phyloP scores from a whole-genome alignment of 2,888 invertebrate species.

The Axea sp. region DNA sequence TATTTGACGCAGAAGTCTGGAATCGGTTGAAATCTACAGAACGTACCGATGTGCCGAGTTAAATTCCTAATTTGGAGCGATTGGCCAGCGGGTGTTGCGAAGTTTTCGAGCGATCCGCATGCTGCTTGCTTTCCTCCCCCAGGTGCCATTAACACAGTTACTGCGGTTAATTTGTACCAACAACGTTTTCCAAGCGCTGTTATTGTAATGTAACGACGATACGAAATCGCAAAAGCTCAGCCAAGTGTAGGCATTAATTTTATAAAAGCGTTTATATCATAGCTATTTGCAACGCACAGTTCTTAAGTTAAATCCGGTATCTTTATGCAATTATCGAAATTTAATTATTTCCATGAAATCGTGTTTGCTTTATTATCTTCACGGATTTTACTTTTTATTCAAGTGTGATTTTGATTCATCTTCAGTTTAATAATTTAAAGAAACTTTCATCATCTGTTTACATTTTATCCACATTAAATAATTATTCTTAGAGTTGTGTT shows the following conservation, averaged over 20 bases:
- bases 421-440: too few relatives aligned
- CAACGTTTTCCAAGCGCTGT: conserved; percentile 47
- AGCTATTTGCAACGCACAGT: conserved; percentile 15
- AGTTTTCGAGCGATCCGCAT: conserved; percentile 46
- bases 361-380: too few relatives aligned
- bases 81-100: conserved; percentile 36
- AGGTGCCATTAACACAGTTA: conserved; percentile 50
- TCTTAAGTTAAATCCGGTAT: conserved; percentile 5
- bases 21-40: conserved; percentile 30
- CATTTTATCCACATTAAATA: too few relatives aligned
- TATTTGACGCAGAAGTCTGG: conserved; percentile 20
- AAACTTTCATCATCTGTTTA: too few relatives aligned
- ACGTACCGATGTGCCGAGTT: conserved; percentile 44
- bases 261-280: conserved; percentile 25
- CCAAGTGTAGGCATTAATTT: conserved; percentile 28
- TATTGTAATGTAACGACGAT: conserved; percentile 24
- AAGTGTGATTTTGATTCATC: too few relatives aligned
- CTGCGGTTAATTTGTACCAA: conserved; percentile 49
- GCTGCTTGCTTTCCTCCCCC: not conserved
- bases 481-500: too few relatives aligned
- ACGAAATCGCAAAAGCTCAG: conserved; percentile 28
- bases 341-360: too few relatives aligned
- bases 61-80: conserved; percentile 41
- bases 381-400: too few relatives aligned
- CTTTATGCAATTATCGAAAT: not conserved